Base-by-base conservation (phyloP, 2,888 invertebrate genomes). In the Proisotoma minuta region DNA sequence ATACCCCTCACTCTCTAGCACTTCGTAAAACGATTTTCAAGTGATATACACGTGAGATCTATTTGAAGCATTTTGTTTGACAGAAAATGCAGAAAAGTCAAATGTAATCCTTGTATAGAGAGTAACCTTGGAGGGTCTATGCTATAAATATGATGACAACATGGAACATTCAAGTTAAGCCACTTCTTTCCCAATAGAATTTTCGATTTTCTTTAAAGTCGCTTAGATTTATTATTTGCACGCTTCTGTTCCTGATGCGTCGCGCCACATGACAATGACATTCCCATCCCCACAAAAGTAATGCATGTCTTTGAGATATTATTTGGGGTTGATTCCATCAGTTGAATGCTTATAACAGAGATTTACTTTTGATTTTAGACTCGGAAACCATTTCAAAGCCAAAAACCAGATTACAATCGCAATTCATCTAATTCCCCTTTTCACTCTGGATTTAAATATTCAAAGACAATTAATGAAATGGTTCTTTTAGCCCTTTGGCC, bases 401-500 rank as follows among this genome's bases (percentile, higher is more conserved):
- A 43, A 43, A 43, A 15, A 5, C 5, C 15, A 43, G 43, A 43
- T 53, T 57, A 57, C 61, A 62, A 62, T 57, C 57, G 43, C 62
- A 47, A 43, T 51, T 49, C 49, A 39, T 50, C 54, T 40, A 24
- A 28, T 40, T 57, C 51, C 47, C 62, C 49, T n/a, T 49, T n/a
- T 34, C n/a, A 10, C 8, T 56, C 24, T 40, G 24, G 40, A 26
- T 61, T 56, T 57, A 51, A 57, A 57, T 58, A 57, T 51, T 59
- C 62, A 58, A 39, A 59, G 71, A 66, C 69, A 69, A 71, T 71
- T 71, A 71, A 71, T 71, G 71, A 62, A 62, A 66, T 67, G 67
- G 60, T 69, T 4, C 43, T 43, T 43, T 43, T 43, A 43, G 34
- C 34, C 34, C 34, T 34, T 34, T 34, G 34, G 34, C 34, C n/a